Conservation (phyloP, 2,113 vertebrate genomes). For the Isurus oxyrinchus region DNA sequence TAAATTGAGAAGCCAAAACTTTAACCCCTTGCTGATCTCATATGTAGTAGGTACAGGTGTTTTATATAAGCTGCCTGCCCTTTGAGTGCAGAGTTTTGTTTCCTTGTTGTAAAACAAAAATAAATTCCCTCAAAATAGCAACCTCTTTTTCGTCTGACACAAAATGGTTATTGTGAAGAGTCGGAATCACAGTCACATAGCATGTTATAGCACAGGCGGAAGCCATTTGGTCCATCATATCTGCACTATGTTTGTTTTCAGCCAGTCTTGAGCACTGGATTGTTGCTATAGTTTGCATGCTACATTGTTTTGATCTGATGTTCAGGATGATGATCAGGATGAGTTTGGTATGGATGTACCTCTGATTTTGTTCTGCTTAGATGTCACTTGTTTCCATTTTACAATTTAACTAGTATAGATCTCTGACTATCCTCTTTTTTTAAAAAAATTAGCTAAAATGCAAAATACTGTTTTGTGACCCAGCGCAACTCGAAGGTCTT, state of each 20-base stretch:
- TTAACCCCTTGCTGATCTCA: too few species aligned
- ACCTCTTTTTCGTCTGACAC: not conserved
- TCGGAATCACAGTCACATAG: not conserved
- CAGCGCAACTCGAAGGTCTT: not conserved
- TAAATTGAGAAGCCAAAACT: too few species aligned
- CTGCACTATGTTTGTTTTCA: not conserved
- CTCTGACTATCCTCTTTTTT: not conserved
- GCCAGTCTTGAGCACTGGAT: not conserved
- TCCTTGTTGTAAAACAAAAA: not conserved
- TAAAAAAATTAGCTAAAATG: too few species aligned
- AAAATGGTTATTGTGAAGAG: not conserved
- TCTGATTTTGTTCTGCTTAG: not conserved
- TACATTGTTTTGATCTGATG: not conserved
- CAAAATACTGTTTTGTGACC: not conserved
- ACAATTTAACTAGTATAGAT: not conserved
- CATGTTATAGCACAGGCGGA: not conserved
- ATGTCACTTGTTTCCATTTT: not conserved
- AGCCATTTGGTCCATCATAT: not conserved
- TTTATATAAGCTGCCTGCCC: too few species aligned
- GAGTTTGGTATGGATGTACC: not conserved
- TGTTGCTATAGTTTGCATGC: not conserved
- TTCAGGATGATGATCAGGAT: not conserved
- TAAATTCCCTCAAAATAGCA: not conserved
- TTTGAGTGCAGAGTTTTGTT: too few species aligned
- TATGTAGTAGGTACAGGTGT: too few species aligned